Conservation (phyloP, 2,888 invertebrate species). For the Xestia ashworthii region DNA sequence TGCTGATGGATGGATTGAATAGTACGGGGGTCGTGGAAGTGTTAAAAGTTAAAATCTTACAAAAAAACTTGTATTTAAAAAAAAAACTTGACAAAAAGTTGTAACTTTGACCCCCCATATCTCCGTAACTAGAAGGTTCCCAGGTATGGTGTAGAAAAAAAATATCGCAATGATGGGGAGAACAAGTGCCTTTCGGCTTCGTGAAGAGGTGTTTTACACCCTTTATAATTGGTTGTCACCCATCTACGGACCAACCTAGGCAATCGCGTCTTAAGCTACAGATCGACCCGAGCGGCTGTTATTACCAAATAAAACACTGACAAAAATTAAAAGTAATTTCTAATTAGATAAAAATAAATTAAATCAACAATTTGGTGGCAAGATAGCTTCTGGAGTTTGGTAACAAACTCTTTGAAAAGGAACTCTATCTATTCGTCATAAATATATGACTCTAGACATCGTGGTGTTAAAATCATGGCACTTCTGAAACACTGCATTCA, state of each 20-base stretch:
- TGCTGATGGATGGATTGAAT: too few species aligned
- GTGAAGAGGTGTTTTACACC: too few species aligned
- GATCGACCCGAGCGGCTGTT: not conserved
- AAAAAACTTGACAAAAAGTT: too few species aligned
- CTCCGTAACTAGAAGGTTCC: too few species aligned
- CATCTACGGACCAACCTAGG: not conserved
- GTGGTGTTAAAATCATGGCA: constrained; percentile 64
- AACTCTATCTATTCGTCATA: constrained; percentile 77
- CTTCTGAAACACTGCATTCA: constrained; percentile 28
- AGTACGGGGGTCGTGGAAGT: too few species aligned
- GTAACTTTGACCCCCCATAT: too few species aligned
- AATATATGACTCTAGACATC: constrained; percentile 42
- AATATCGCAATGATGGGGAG: too few species aligned
- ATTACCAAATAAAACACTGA: constrained; percentile 53
- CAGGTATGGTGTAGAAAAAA: too few species aligned
- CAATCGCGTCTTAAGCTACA: not conserved
- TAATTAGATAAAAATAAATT: constrained; percentile 84
- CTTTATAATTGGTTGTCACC: not conserved
- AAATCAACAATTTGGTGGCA: constrained; percentile 88
- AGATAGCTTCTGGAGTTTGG: constrained; percentile 86
- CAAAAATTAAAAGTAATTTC: constrained; percentile 60
- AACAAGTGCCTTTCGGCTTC: too few species aligned
- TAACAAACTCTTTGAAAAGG: constrained; percentile 77
- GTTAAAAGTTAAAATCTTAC: too few species aligned
- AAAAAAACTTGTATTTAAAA: too few species aligned